Base-by-base conservation (phyloP, 2,113 vertebrate species). In the Toxotes chatareus region DNA sequence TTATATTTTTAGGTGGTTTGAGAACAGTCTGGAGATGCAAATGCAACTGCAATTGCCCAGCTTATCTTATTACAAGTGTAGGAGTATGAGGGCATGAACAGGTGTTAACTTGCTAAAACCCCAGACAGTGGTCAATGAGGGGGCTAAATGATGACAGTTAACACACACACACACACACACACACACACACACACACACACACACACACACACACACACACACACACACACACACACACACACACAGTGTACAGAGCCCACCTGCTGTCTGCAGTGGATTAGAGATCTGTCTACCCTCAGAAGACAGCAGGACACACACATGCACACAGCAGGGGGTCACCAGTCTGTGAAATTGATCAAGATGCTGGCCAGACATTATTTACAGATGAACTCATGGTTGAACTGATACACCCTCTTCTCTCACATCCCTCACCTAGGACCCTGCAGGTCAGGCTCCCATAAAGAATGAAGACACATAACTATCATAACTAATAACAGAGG, bases 191-290 rank as follows among this genome's bases (percentile, higher is more conserved):
- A 27, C 27, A 27, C 27, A 27, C 27, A 27, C 27, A 27, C 27
- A 27, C 27, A 27, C 27, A 27, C 27, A 27, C 27, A 27, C 27
- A 27, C 27, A 27, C 27, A 27, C 27, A 27, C 27, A 27, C 27
- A 27, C 27, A 27, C 27, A 27, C 27, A 27, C 27, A 27, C 27
- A 27, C 77, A 87, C 74, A 83, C 70, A 80, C 61, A 82, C 71
- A 34, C 73, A 49, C 66, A 73, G 21, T 32, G 11, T 38, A 19
- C 73, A 75, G 76, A 71, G 79, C 76, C 91, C 88, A 87, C 90
- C 88, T 89, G 91, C 92, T 87, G 83, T 91, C 90, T 93, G 86
- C 83, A 31, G 82, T 73, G 90, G 93, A 94, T 95, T 94, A 94
- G 88, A 77, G 78, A 47, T 90, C 91, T 89, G 92, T 89, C 88